Base-by-base conservation (phyloP, 2,888 invertebrate genomes). In the Rhagonycha lutea region DNA sequence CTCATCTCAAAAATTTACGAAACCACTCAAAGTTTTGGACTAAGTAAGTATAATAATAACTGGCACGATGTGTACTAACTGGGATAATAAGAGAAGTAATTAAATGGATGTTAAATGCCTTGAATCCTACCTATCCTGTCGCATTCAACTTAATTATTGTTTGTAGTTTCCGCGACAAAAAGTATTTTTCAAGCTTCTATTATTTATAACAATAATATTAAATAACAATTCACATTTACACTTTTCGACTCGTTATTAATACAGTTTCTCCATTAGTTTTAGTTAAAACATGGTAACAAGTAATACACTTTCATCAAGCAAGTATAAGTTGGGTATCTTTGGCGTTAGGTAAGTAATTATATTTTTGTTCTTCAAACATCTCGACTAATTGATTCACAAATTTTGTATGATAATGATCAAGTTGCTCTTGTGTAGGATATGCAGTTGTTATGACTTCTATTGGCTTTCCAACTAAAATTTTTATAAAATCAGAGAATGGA, bases 341-440 rank as follows among this genome's bases (percentile, higher is more conserved):
- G 9, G 91, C 87, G 83, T 94, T 89, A 74, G 90, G 86, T 75
- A 94, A 82, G 86, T 96, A 97, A 82, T 95, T 93, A 12, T 89
- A 88, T 85, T 98, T 98, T 83, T 98, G 91, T n/a, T 90, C 90
- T 77, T 98, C 95, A 85, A 98, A 98, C 24, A 98, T 89, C 9
- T 92, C 88, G 2, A 89, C 87, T 28, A 98, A 89, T 11, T 90
- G 90, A 10, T 91, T 86, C 3, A 92, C 91, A 86, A 98, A 98
- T 83, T 91, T 89, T 3, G 89, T 86, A 84, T 98, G 98, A 3
- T 96, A 89, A 14, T 91, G 89, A 72, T 96, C 91, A 26, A 98
- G 90, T 84, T 96, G 91, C 79, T 95, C 94, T 5, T 89, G 85
- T 0, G 92, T 93, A 0, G 98, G 98, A 26, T 94, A 90, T 12